Evolutionary conservation across 2,888 invertebrate species (phyloP), one percentile per base, ranked within the genome.

Genomic region (Parasteatoda lunata): DNA sequence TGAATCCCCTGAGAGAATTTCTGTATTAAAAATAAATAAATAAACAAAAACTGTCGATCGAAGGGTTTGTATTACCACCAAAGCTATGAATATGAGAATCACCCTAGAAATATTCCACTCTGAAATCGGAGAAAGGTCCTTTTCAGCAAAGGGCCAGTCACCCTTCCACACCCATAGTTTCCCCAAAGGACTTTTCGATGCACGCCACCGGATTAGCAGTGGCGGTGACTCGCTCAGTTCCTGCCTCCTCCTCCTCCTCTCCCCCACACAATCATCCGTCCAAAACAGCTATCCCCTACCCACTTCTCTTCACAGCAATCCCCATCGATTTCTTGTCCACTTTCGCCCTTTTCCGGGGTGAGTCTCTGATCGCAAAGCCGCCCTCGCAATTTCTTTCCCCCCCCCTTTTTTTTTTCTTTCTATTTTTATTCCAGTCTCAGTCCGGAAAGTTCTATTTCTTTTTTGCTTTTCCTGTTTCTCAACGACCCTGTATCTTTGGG

Each of bases 131-230:
- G 30, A 30, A 30, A 30, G 30, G 30, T 30, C 30, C 30, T 30
- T 30, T 30, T 30, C 30, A 30, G 30, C 30, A 30, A 30, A 52
- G 49, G 66, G 68, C 66, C 77, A 77, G 66, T 68, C 49, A 51
- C 48, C 52, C 77, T 65, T 48, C 59, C 76, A 9, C n/a, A 7
- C 48, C 7, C 45, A 8, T 48, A 47, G 59, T 64, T 54, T 65
- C 77, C 68, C 77, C 68, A 47, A 77, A 68, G 64, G 77, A 68
- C 52, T 68, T 77, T 59, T 66, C 66, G 77, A 54, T 8, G 65
- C 48, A 65, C 68, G 77, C 77, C 77, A 77, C 68, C 77, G 68
- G 77, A 77, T 77, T 77, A 77, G 66, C 77, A 30, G 49, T 68
- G 48, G 52, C 77, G 66, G 65, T 65, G 49, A 65, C 59, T 68